A percentile compares a stretch with the other conserved stretches of the same genome.
Evolutionary conservation across 2,888 invertebrate species (phyloP).

Genomic region (Eupithecia exiguata): DNA sequence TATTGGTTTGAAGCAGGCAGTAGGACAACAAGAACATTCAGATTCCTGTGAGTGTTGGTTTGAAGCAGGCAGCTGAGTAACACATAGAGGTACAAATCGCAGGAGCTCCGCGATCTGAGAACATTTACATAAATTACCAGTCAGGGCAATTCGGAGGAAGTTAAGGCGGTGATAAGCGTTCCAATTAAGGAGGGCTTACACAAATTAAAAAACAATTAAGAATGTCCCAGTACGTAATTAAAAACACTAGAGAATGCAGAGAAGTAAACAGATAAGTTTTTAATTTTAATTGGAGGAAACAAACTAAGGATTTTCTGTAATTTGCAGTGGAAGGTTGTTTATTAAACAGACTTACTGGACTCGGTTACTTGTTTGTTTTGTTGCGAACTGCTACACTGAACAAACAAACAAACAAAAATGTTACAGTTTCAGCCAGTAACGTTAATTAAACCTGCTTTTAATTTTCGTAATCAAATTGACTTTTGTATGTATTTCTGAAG

Average conservation of each 20-base stretch:
- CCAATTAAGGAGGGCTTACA: constrained; percentile 51
- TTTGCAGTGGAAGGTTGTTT: constrained; percentile 15
- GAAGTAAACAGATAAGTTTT: constrained; percentile 32
- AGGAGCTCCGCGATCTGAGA: constrained; percentile 42
- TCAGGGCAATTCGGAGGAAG: constrained; percentile 45
- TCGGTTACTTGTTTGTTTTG: not conserved
- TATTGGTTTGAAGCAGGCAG: constrained; percentile 1
- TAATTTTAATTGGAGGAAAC: constrained; percentile 27
- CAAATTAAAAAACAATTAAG: constrained; percentile 52
- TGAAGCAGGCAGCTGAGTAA: not conserved
- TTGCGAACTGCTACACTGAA: not conserved
- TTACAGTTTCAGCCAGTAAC: not conserved
- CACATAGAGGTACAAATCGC: constrained; percentile 33
- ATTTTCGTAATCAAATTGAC: not conserved
- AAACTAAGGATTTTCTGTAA: constrained; percentile 18
- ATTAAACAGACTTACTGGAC: not conserved
- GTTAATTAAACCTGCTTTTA: not conserved
- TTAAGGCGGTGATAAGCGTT: constrained; percentile 49
- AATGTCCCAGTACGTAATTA: constrained; percentile 50
- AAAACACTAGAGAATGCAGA: constrained; percentile 46
- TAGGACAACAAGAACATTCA: not conserved
- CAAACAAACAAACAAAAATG: not conserved
- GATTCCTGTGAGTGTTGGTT: not conserved
- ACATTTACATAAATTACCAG: constrained; percentile 47
- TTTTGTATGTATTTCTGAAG: not conserved